Conservation (phyloP, 2,797 vertebrate genomes). For the Melanotaenia pygmaea region DNA sequence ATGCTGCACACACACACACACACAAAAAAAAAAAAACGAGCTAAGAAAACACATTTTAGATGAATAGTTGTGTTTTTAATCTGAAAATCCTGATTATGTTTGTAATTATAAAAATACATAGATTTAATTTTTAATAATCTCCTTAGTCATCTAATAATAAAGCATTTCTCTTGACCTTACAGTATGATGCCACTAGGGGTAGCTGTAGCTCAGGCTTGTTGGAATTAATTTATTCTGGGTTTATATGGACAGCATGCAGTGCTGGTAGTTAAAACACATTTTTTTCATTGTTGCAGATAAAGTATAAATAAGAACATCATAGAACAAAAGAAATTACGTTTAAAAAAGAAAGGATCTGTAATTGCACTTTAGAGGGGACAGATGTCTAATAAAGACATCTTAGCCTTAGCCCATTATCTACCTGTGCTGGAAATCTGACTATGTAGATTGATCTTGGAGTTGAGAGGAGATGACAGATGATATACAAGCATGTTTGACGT, state of each 20-base stretch:
- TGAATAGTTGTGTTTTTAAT: neutral
- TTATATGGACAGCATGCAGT: neutral
- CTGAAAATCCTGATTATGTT: neutral
- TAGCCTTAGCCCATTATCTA: constrained; percentile 72
- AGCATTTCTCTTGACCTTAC: neutral
- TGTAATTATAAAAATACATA: neutral
- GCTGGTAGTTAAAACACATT: constrained; percentile 49
- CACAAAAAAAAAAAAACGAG: no score
- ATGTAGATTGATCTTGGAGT: constrained; percentile 44
- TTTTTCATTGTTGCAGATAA: constrained; percentile 71
- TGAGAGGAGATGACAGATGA: constrained; percentile 38
- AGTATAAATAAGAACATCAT: constrained; percentile 80
- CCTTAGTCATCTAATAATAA: no score
- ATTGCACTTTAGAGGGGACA: constrained; percentile 56
- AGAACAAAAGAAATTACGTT: constrained; percentile 58
- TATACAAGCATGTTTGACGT: constrained; percentile 34
- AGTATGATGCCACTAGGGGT: constrained; percentile 46
- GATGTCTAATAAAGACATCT: constrained; percentile 85
- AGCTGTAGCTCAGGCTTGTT: constrained; percentile 19
- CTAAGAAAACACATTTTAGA: neutral
- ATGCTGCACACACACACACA: neutral
- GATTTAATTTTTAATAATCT: neutral
- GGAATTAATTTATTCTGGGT: neutral
- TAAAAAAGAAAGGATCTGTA: constrained; percentile 43
- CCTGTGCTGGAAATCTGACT: constrained; percentile 45